A percentile compares a stretch with the other conserved stretches of the same genome.
Conservation (phyloP, 2,113 vertebrate species). For the Aythya baeri region DNA sequence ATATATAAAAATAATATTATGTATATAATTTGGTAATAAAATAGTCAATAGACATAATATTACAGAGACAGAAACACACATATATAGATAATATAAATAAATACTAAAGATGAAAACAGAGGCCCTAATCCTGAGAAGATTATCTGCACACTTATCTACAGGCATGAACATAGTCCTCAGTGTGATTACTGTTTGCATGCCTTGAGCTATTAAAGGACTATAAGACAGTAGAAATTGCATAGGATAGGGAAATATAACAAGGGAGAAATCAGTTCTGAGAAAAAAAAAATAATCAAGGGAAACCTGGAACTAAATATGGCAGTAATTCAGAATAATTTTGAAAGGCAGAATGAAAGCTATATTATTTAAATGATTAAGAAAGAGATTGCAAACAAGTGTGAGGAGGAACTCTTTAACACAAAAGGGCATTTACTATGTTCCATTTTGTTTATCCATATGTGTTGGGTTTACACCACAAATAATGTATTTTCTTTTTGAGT, state of each 20-base stretch:
- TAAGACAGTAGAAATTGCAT: not conserved
- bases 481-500: not conserved
- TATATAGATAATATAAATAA: not conserved
- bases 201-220: not conserved
- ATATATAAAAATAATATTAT: not conserved
- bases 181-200: not conserved
- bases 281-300: not conserved
- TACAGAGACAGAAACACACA: not conserved
- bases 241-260: not conserved
- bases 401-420: not conserved
- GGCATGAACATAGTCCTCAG: not conserved
- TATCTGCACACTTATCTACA: not conserved
- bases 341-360: slow-evolving; percentile 16
- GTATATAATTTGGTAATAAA: not conserved
- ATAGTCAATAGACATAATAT: not conserved
- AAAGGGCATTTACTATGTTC: slow-evolving; percentile 18
- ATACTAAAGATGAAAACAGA: not conserved
- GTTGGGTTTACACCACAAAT: not conserved
- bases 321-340: slow-evolving; percentile 26
- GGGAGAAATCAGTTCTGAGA: not conserved
- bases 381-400: not conserved
- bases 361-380: slow-evolving; percentile 38
- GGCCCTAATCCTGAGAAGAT: not conserved
- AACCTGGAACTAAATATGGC: not conserved
- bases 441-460: not conserved